Conservation (phyloP, 2,888 invertebrate genomes). For the Cryptophagus acutangulus region DNA sequence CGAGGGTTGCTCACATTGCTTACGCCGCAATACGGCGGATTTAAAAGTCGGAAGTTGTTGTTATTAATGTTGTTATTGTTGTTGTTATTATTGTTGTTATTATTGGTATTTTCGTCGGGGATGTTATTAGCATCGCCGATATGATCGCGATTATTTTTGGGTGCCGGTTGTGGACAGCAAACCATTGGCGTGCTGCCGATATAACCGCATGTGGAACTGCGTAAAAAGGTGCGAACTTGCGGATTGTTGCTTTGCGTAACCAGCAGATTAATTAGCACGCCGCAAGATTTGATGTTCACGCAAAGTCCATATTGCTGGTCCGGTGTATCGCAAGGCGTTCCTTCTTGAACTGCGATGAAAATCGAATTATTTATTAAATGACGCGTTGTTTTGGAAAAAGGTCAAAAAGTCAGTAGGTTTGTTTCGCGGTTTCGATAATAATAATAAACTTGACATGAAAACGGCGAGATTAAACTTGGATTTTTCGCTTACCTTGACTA, state of each 20-base stretch:
- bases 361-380: no score
- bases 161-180: conserved; percentile 47
- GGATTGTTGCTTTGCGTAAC: conserved; percentile 47
- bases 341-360: conserved; percentile 26
- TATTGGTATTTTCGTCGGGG: conserved; percentile 1
- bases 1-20: conserved; percentile 55
- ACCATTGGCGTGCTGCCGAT: conserved; percentile 61
- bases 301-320: conserved; percentile 52
- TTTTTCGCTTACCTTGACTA: no score
- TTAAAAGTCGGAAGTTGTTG: conserved; percentile 30
- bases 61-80: conserved; percentile 12
- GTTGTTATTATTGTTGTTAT: conserved; percentile 10
- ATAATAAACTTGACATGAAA: no score
- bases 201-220: conserved; percentile 66
- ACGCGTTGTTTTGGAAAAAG: no score
- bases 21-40: conserved; percentile 58
- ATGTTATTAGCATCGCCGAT: no score
- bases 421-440: no score
- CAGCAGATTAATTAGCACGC: conserved; percentile 49
- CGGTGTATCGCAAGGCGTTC: conserved; percentile 50
- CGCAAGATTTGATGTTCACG: conserved; percentile 52
- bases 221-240: conserved; percentile 51
- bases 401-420: no score
- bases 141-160: not conserved
- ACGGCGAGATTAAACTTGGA: no score